phyloP scores from a whole-genome alignment of 2,888 invertebrate species.

The Cryptocheilus praepositus region DNA sequence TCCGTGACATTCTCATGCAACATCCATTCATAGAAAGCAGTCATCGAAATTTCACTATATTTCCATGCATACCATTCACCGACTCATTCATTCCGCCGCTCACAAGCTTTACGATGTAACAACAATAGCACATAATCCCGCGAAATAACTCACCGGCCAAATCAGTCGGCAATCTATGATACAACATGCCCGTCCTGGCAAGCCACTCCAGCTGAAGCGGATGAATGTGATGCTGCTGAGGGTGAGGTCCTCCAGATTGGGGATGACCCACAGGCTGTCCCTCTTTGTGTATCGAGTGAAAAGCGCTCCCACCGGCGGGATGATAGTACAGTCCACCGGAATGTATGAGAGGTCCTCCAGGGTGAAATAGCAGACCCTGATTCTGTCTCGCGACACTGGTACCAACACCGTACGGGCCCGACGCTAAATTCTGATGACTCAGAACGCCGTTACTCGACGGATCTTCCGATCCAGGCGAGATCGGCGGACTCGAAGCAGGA shows the following conservation, averaged over 20 bases:
- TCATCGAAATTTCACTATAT: no score
- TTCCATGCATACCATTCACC: no score
- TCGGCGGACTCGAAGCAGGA: slow-evolving; percentile 84
- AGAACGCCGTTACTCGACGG: slow-evolving; percentile 60
- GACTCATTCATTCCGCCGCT: no score
- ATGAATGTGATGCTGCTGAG: slow-evolving; percentile 81
- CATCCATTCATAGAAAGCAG: no score
- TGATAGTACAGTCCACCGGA: slow-evolving; percentile 70
- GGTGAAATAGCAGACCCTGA: slow-evolving; percentile 67
- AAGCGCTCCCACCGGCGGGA: slow-evolving; percentile 69
- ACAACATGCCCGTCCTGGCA: slow-evolving; percentile 93
- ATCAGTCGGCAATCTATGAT: slow-evolving; percentile 88
- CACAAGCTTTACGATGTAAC: no score
- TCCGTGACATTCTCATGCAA: no score
- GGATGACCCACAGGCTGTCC: slow-evolving; percentile 72
- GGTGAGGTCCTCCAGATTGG: slow-evolving; percentile 62
- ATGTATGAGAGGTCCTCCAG: slow-evolving; percentile 67
- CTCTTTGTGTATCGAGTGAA: slow-evolving; percentile 76
- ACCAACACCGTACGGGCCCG: slow-evolving; percentile 46
- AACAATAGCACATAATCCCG: no score
- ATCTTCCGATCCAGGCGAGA: slow-evolving; percentile 90
- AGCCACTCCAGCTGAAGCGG: slow-evolving; percentile 91
- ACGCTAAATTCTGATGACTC: slow-evolving; percentile 42
- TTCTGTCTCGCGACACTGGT: slow-evolving; percentile 63
- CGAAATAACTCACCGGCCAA: slow-evolving; percentile 81